phyloP scores from a whole-genome alignment of 2,797 vertebrate species.

The Synaphobranchus kaupii region DNA sequence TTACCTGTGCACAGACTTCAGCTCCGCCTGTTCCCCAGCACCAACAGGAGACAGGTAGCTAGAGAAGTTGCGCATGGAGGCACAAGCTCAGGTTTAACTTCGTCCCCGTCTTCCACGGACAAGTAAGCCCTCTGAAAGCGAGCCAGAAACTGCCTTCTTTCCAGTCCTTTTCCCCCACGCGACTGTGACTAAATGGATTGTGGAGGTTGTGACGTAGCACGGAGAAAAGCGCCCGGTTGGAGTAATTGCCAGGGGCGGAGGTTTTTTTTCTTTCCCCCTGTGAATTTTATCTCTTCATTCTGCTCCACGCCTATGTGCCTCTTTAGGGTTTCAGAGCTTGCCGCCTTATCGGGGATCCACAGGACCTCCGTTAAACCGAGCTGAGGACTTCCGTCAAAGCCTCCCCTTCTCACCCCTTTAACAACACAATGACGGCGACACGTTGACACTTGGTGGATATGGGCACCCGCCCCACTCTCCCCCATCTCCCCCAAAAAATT shows the following conservation, averaged over 20 bases:
- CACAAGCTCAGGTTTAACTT: slow-evolving; percentile 30
- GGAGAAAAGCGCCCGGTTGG: slow-evolving; percentile 54
- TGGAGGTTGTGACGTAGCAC: slow-evolving; percentile 62
- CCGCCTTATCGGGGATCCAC: slow-evolving; percentile 70
- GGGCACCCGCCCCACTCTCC: not conserved
- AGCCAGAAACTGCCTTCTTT: slow-evolving; percentile 59
- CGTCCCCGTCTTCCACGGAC: slow-evolving; percentile 26
- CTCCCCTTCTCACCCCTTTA: slow-evolving; percentile 49
- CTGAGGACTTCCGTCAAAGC: slow-evolving; percentile 61
- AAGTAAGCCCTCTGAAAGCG: slow-evolving; percentile 33
- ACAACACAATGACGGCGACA: not conserved
- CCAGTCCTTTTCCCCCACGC: slow-evolving; percentile 61
- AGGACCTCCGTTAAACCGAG: slow-evolving; percentile 64
- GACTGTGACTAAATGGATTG: slow-evolving; percentile 77
- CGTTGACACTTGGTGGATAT: not conserved
- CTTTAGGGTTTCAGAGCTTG: slow-evolving; percentile 61
- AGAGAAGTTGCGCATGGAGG: not conserved
- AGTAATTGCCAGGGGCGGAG: slow-evolving; percentile 29
- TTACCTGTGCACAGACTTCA: not conserved
- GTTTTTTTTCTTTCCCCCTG: not conserved
- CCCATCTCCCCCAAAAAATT: not conserved
- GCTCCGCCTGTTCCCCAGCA: not conserved
- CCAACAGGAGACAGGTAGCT: not conserved
- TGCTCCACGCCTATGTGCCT: slow-evolving; percentile 45
- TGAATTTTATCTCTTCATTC: slow-evolving; percentile 30